Conservation (phyloP, 2,797 vertebrate species). For the Channa striata region DNA sequence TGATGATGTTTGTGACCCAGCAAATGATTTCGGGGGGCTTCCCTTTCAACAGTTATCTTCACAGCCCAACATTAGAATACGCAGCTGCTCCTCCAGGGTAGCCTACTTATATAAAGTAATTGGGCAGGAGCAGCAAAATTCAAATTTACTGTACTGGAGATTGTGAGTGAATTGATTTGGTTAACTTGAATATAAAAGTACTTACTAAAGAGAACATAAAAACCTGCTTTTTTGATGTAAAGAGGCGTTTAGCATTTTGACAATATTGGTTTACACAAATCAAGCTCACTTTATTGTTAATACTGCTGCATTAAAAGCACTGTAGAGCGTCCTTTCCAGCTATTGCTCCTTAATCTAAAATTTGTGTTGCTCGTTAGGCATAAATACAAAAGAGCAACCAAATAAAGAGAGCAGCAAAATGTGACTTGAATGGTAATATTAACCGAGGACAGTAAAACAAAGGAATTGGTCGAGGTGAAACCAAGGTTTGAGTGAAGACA, state of each 20-base stretch:
- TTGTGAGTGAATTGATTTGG: not conserved
- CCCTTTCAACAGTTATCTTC: slow-evolving; percentile 42
- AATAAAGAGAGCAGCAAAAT: not conserved
- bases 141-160: not conserved
- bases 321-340: not conserved
- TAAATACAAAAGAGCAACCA: not conserved
- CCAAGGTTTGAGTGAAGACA: slow-evolving; percentile 15
- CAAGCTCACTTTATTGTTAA: not conserved
- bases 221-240: slow-evolving; percentile 11
- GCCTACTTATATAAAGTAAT: slow-evolving; percentile 32
- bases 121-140: slow-evolving; percentile 20
- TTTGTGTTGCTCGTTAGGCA: not conserved
- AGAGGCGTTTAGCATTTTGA: no score
- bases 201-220: slow-evolving; percentile 6
- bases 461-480: slow-evolving; percentile 1
- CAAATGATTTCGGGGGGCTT: slow-evolving; percentile 17
- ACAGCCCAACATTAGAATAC: slow-evolving; percentile 21
- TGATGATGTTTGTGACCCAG: slow-evolving; percentile 39
- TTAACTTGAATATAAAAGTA: slow-evolving; percentile 9
- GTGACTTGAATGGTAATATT: not conserved
- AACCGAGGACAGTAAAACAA: not conserved
- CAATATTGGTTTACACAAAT: not conserved
- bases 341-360: not conserved
- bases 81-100: slow-evolving; percentile 41
- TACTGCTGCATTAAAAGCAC: slow-evolving; percentile 4